A percentile compares a stretch with the other conserved stretches of the same genome.
phyloP scores from a whole-genome alignment of 2,797 vertebrate genomes.

The Xyrichtys novacula region DNA sequence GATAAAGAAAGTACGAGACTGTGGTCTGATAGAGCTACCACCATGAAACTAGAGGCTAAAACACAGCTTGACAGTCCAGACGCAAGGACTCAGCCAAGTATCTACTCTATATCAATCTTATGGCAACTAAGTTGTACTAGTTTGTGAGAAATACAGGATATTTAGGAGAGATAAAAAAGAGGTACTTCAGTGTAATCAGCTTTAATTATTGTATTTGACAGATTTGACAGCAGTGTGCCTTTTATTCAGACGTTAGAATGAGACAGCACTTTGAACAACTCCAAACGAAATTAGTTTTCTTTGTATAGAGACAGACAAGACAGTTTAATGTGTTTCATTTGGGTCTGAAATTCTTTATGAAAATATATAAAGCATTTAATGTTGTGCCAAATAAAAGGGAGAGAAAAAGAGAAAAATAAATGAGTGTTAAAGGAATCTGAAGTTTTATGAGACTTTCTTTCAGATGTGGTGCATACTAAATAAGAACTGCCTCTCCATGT shows the following conservation, averaged over 20 bases:
- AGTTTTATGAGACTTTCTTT: not conserved
- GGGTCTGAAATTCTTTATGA: not conserved
- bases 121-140: not conserved
- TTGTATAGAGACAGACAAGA: not conserved
- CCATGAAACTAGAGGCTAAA: slow-evolving; percentile 5
- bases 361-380: not conserved
- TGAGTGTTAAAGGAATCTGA: not conserved
- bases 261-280: not conserved
- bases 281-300: not conserved
- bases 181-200: no score
- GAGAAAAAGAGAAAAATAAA: not conserved
- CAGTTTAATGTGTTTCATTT: not conserved
- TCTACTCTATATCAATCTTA: not conserved
- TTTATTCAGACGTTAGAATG: not conserved
- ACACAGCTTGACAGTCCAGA: slow-evolving; percentile 7
- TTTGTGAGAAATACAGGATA: not conserved
- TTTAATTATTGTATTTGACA: no score
- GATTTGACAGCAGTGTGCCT: no score
- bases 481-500: not conserved
- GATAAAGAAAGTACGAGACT: slow-evolving; percentile 4
- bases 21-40: not conserved
- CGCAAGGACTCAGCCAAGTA: no score
- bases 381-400: not conserved
- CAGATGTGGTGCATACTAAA: not conserved
- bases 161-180: no score